Conservation (phyloP, 2,888 invertebrate genomes). For the Leptinotarsa rubiginosa region DNA sequence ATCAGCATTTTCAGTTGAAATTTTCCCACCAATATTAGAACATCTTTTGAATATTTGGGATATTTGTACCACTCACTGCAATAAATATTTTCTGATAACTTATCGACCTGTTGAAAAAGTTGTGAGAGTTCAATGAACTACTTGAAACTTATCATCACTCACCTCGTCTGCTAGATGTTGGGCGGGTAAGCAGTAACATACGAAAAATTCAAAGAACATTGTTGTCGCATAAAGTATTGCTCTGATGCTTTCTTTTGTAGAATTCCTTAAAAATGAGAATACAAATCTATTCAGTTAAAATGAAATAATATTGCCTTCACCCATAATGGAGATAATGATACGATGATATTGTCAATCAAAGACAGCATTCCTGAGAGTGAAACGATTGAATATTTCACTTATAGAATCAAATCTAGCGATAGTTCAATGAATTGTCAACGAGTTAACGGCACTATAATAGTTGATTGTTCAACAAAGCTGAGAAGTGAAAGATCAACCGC, state of each 20-base stretch:
- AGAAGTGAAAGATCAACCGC: too few relatives aligned
- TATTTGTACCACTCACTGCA: conserved; percentile 28
- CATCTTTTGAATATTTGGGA: conserved; percentile 25
- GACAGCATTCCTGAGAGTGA: too few relatives aligned
- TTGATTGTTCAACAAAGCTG: too few relatives aligned
- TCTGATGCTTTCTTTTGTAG: conserved; percentile 19
- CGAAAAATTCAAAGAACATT: conserved; percentile 28
- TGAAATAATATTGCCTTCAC: too few relatives aligned
- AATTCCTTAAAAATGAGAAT: conserved; percentile 17
- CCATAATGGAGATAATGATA: too few relatives aligned
- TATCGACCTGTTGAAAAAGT: conserved; percentile 18
- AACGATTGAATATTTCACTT: too few relatives aligned
- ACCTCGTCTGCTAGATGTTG: conserved; percentile 35
- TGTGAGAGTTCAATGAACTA: background rate
- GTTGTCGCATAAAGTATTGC: conserved; percentile 16
- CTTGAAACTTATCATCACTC: background rate
- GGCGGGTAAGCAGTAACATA: conserved; percentile 36
- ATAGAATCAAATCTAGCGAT: too few relatives aligned
- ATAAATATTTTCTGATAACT: conserved; percentile 21
- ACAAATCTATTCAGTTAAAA: background rate
- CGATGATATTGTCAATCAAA: too few relatives aligned
- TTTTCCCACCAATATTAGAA: conserved; percentile 21
- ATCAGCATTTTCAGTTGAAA: conserved; percentile 23
- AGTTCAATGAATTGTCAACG: too few relatives aligned
- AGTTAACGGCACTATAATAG: too few relatives aligned